Evolutionary conservation across 2,888 invertebrate species (phyloP), one percentile per base, ranked within the genome.

Genomic region (Palloptera scutellata): DNA sequence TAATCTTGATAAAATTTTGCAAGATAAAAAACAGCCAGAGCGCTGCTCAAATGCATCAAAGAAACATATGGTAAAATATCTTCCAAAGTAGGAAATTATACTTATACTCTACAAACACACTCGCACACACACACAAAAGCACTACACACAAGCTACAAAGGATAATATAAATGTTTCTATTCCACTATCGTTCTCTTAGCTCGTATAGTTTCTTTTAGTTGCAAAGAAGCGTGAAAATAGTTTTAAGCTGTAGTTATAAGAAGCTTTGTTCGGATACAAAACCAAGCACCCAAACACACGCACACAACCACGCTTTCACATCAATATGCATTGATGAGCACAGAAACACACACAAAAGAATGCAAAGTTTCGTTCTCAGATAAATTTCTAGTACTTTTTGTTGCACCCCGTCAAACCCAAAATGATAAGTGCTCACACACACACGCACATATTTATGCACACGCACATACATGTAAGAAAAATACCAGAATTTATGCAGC

Each of bases 11-110:
- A 30, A 30, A 30, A 30, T 30, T n/a, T 30, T 30, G 30, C 30
- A 30, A 30, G 30, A 30, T 30, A 60, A 53, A 30, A 54, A 60
- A 65, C 40, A 65, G 53, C n/a, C n/a, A 20, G 10, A 11, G 30
- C 30, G 5, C 53, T 11, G 8, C 9, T 59, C 42, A 51, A 40
- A 48, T n/a, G 53, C 13, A 58, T 53, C 60, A 65, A n/a, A 30
- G 30, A 30, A 65, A 61, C 60, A 54, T 60, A 65, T 65, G 65
- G 41, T 60, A 65, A 65, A 65, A 54, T 30, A 65, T 53, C 54
- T 43, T 12, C 11, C 60, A n/a, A 60, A 60, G 43, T 15, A 59
- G 65, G 13, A 65, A 65, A 60, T 65, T 60, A 60, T 60, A 20
- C 60, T 6, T 30, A 30, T 4, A 30, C 30, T 30, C 6, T 6